Evolutionary conservation across 2,797 vertebrate genomes (phyloP).

Genomic region (Protosalanx chinensis): DNA sequence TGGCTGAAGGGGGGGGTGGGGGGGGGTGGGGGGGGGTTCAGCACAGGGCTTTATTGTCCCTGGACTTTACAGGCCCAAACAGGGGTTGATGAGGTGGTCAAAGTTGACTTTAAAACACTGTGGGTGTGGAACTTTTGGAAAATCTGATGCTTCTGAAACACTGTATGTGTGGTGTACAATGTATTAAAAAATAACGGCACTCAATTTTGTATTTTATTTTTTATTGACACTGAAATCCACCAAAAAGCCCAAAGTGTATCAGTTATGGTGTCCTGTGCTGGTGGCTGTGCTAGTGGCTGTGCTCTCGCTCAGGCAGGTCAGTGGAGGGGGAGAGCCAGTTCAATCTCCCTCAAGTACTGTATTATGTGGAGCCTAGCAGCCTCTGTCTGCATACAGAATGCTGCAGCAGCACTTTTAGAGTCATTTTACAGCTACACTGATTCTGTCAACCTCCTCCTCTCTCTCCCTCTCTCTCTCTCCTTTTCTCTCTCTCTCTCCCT

Average conservation of each 20-base stretch:
- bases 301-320: conserved; percentile 37
- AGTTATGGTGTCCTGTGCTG: conserved; percentile 13
- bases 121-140: neutral
- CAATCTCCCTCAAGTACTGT: conserved; percentile 38
- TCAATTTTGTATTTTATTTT: no score
- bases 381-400: conserved; percentile 36
- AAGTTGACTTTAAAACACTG: neutral
- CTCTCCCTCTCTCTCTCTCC: conserved; percentile 33
- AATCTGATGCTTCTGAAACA: neutral
- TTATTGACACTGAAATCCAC: no score
- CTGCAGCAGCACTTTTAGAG: conserved; percentile 11
- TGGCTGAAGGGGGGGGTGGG: no score
- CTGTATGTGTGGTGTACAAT: no score
- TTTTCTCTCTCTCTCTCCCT: no score
- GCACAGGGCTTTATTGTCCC: neutral
- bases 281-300: conserved; percentile 5
- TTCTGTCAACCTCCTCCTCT: conserved; percentile 8
- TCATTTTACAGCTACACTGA: conserved; percentile 20
- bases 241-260: no score
- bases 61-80: neutral
- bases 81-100: neutral
- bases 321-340: conserved; percentile 32
- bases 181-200: no score
- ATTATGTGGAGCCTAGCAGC: conserved; percentile 18
- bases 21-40: no score